Conservation (phyloP, 2,113 vertebrate species). For the Nothoprocta perdicaria region DNA sequence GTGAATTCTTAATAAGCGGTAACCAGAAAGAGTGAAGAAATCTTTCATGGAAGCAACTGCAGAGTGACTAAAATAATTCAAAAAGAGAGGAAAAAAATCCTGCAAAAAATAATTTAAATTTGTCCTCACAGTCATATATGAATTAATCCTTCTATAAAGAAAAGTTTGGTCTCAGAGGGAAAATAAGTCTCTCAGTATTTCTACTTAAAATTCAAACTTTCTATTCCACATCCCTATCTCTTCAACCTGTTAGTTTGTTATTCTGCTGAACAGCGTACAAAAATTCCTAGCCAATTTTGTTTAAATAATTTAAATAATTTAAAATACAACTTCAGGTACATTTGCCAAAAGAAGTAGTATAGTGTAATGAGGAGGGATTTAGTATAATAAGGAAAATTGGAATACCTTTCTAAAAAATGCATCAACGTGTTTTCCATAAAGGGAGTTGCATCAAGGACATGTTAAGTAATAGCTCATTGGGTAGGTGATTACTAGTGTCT, state of each 20-base stretch:
- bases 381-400: not conserved
- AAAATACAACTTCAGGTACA: not conserved
- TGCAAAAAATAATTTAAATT: not conserved
- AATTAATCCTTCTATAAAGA: not conserved
- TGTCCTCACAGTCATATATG: not conserved
- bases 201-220: not conserved
- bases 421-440: not conserved
- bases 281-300: not conserved
- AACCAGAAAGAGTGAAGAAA: not conserved
- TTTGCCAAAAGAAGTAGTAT: not conserved
- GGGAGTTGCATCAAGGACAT: not conserved
- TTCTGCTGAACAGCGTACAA: not conserved
- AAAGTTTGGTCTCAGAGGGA: not conserved
- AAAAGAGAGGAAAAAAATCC: not conserved
- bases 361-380: not conserved
- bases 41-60: not conserved
- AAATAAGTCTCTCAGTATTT: conserved; percentile 1
- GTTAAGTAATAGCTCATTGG: not conserved
- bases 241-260: not conserved
- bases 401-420: not conserved
- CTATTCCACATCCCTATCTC: not conserved
- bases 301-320: not conserved
- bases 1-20: not conserved
- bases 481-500: not conserved
- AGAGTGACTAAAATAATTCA: not conserved